These are phyloP conservation scores for Neodiprion virginianus DNA, from an alignment of 1,140 invertebrate genomes.

Conservation along the genomic window DNA sequence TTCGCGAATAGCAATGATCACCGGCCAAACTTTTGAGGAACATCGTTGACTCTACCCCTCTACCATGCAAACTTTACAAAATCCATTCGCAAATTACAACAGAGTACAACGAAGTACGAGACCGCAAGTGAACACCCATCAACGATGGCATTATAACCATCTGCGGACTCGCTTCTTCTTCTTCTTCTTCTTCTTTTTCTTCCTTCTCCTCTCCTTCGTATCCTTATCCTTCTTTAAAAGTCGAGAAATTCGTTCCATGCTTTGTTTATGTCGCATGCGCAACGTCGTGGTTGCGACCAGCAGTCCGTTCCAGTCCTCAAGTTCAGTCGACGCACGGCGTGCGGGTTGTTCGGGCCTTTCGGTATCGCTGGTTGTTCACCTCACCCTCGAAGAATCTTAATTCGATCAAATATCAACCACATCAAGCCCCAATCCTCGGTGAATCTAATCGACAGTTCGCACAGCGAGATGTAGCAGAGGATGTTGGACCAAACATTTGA, in stretches of 20 bases:
- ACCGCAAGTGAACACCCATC: too few relatives aligned
- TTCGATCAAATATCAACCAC: too few relatives aligned
- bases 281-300: conserved; percentile 27
- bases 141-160: too few relatives aligned
- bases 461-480: too few relatives aligned
- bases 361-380: neutral
- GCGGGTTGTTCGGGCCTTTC: conserved; percentile 45
- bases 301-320: conserved; percentile 25
- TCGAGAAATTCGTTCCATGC: conserved; percentile 19
- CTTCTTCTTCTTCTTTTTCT: conserved; percentile 14
- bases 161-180: neutral
- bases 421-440: too few relatives aligned
- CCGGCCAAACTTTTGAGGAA: neutral
- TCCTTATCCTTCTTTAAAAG: neutral
- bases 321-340: conserved; percentile 46
- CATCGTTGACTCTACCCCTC: neutral
- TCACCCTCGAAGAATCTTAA: too few relatives aligned
- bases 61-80: too few relatives aligned
- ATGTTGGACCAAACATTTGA: too few relatives aligned
- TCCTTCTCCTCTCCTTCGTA: conserved; percentile 28
- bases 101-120: too few relatives aligned
- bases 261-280: conserved; percentile 51
- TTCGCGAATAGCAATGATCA: too few relatives aligned
- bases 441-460: too few relatives aligned
- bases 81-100: too few relatives aligned